A percentile compares a stretch with the other conserved stretches of the same genome.
These are phyloP conservation scores for Tapirus indicus DNA, from an alignment of 2,797 vertebrate species.

Conservation along the genomic window DNA sequence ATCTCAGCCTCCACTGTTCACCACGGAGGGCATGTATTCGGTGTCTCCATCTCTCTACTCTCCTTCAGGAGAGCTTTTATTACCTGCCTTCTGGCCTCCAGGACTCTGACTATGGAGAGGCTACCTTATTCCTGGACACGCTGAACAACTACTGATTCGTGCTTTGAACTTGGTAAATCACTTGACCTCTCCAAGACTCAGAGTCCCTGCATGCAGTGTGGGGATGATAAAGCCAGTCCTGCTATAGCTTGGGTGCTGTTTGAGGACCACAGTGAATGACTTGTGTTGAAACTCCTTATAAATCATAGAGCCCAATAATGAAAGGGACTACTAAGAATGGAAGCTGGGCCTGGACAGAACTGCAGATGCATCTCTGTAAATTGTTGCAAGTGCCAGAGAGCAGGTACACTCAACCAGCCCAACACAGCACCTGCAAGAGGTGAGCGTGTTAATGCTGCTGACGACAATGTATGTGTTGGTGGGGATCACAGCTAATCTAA, in stretches of 20 bases:
- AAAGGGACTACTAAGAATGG: neutral
- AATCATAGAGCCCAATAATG: neutral
- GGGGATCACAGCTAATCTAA: neutral
- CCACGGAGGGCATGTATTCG: neutral
- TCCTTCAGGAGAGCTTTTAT: neutral
- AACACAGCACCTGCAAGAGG: neutral
- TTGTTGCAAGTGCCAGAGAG: neutral
- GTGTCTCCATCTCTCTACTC: neutral
- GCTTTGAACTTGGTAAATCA: neutral
- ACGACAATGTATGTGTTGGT: neutral
- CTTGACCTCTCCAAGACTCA: neutral
- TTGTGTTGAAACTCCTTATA: neutral
- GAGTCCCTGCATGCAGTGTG: neutral
- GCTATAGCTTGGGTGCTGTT: neutral
- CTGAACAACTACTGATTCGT: neutral
- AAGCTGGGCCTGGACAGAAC: neutral
- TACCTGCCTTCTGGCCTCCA: neutral
- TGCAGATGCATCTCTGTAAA: neutral
- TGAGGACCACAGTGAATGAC: neutral
- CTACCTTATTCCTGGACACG: neutral
- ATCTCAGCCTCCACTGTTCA: neutral
- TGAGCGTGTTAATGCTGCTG: fast-evolving
- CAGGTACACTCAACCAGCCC: neutral
- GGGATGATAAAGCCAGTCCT: neutral
- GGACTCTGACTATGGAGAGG: neutral